phyloP scores from a whole-genome alignment of 2,113 vertebrate genomes.

The Euleptes europaea region DNA sequence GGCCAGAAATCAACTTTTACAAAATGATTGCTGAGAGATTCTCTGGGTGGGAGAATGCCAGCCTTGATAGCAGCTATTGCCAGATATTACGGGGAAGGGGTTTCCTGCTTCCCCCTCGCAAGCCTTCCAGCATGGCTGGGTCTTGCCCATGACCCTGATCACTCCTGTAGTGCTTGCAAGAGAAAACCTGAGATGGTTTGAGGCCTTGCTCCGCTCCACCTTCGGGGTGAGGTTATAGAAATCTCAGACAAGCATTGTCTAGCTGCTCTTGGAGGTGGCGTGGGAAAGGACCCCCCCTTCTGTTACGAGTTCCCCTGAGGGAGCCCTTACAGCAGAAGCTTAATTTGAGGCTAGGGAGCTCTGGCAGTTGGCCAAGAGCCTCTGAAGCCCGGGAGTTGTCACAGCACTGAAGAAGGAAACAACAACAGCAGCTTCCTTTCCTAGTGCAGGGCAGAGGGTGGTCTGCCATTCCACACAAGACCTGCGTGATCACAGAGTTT shows the following conservation, averaged over 20 bases:
- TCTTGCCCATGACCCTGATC: slow-evolving; percentile 60
- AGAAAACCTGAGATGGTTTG: slow-evolving; percentile 75
- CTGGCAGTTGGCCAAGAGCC: not conserved
- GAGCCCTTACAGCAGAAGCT: not conserved
- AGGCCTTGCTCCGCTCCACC: slow-evolving; percentile 64
- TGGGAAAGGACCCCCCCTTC: not conserved
- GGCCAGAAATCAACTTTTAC: not conserved
- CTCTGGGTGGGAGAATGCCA: not conserved
- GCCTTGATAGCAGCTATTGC: not conserved
- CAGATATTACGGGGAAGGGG: not conserved
- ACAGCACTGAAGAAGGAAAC: not conserved
- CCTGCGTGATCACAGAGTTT: too few relatives aligned
- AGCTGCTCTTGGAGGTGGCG: not conserved
- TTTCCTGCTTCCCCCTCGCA: not conserved
- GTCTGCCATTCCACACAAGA: too few relatives aligned
- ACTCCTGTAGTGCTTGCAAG: slow-evolving; percentile 78
- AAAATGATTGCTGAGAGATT: too few relatives aligned
- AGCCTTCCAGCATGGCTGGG: slow-evolving; percentile 68
- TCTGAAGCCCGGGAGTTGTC: not conserved
- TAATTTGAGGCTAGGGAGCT: not conserved
- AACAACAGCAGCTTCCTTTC: not conserved
- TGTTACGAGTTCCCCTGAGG: not conserved
- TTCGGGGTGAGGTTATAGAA: slow-evolving; percentile 69
- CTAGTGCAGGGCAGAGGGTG: not conserved
- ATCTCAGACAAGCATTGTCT: slow-evolving; percentile 37